A percentile compares a stretch with the other conserved stretches of the same genome.
These are phyloP conservation scores for Sarcophilus harrisii DNA, from an alignment of 2,797 vertebrate species.

Conservation along the genomic window DNA sequence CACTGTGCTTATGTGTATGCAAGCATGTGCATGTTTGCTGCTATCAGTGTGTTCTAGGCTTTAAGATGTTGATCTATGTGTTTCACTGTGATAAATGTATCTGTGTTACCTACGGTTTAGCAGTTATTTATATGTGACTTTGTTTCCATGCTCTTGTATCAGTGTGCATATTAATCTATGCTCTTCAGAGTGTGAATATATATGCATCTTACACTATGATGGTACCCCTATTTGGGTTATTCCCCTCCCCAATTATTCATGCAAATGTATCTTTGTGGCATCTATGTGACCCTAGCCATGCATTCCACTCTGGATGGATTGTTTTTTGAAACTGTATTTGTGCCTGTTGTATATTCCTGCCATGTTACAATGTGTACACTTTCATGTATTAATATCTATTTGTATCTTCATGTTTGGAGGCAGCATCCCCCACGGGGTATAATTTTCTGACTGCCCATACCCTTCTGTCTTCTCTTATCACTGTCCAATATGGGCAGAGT, in stretches of 20 bases:
- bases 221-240: background rate
- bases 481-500: background rate
- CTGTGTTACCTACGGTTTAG: background rate
- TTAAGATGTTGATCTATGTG: background rate
- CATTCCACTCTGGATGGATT: background rate
- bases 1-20: background rate
- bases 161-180: background rate
- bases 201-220: background rate
- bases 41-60: background rate
- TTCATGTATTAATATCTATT: background rate
- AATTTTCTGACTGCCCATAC: conserved; percentile 54
- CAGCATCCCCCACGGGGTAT: background rate
- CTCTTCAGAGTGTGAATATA: background rate
- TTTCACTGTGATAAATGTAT: background rate
- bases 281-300: background rate
- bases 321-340: background rate
- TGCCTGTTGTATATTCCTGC: background rate
- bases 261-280: background rate
- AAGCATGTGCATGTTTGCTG: background rate
- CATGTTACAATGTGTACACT: background rate
- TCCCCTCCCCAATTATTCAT: background rate
- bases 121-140: background rate
- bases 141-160: background rate
- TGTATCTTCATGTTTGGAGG: background rate
- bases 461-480: conserved; percentile 45